These are phyloP conservation scores for Forbesichthys agassizii DNA, from an alignment of 2,113 vertebrate species.

Conservation along the genomic window DNA sequence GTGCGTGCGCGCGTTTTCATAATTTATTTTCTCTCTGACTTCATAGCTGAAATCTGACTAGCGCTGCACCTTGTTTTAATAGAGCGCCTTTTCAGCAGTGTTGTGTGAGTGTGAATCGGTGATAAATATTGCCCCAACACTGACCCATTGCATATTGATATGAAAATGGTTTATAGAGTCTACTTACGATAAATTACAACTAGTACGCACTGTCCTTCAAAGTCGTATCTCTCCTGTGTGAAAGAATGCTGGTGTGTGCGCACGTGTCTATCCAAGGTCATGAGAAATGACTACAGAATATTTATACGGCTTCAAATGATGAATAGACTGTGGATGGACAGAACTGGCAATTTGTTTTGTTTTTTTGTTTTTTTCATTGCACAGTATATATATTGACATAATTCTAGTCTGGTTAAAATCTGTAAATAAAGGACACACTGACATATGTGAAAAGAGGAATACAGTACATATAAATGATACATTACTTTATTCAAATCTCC, in stretches of 20 bases:
- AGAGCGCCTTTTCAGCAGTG: slow-evolving; percentile 58
- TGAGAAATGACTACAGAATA: slow-evolving; percentile 51
- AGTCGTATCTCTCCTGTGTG: slow-evolving; percentile 18
- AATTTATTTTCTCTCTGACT: slow-evolving; percentile 65
- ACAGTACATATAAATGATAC: no score
- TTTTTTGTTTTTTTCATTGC: no score
- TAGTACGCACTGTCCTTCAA: slow-evolving; percentile 18
- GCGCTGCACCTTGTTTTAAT: slow-evolving; percentile 62
- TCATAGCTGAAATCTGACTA: slow-evolving; percentile 53
- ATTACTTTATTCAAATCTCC: no score
- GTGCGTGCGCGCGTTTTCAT: slow-evolving; percentile 35
- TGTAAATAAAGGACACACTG: no score
- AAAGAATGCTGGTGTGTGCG: neutral
- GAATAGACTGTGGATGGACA: slow-evolving; percentile 25
- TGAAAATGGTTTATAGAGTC: slow-evolving; percentile 66
- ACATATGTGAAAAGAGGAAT: no score
- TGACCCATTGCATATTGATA: slow-evolving; percentile 48
- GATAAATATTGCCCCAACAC: slow-evolving; percentile 54
- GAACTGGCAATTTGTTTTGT: slow-evolving; percentile 23
- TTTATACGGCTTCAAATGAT: slow-evolving; percentile 59
- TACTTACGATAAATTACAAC: slow-evolving; percentile 67
- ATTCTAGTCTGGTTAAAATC: no score
- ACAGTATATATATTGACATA: no score
- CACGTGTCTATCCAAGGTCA: slow-evolving; percentile 23
- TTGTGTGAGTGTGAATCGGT: slow-evolving; percentile 20